Percentiles rank a stretch among this genome's conserved stretches.
phyloP scores from a whole-genome alignment of 2,113 vertebrate species.

The Marcusenius ussheri region DNA sequence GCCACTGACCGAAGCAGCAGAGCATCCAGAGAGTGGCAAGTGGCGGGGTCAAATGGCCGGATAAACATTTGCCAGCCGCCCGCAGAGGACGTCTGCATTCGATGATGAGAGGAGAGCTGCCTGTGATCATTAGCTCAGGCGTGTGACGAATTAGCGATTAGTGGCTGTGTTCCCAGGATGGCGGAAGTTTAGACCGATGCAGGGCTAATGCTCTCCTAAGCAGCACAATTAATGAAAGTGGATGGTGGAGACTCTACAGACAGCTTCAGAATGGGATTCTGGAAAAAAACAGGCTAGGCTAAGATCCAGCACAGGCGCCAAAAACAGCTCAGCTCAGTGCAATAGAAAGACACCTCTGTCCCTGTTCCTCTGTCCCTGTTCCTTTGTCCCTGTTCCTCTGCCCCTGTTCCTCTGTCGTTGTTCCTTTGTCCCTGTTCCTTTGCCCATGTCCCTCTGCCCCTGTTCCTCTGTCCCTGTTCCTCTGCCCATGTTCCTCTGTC shows the following conservation, averaged over 20 bases:
- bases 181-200: neutral
- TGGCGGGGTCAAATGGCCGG: neutral
- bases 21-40: neutral
- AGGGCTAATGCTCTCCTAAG: neutral
- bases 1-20: neutral
- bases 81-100: neutral
- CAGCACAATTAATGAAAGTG: neutral
- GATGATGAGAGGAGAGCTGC: neutral
- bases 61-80: neutral
- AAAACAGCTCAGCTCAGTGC: neutral
- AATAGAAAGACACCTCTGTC: neutral
- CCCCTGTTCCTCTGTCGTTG: neutral
- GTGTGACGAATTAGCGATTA: neutral
- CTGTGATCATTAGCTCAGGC: neutral
- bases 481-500: accelerated
- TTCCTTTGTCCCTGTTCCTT: neutral
- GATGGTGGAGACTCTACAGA: neutral
- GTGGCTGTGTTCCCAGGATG: neutral
- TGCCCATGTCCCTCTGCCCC: no score
- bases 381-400: neutral
- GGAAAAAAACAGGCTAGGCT: neutral
- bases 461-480: no score
- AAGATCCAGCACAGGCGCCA: neutral
- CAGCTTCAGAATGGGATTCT: neutral
- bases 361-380: neutral